Conservation (phyloP, 2,888 invertebrate species). For the Dugesia japonica region DNA sequence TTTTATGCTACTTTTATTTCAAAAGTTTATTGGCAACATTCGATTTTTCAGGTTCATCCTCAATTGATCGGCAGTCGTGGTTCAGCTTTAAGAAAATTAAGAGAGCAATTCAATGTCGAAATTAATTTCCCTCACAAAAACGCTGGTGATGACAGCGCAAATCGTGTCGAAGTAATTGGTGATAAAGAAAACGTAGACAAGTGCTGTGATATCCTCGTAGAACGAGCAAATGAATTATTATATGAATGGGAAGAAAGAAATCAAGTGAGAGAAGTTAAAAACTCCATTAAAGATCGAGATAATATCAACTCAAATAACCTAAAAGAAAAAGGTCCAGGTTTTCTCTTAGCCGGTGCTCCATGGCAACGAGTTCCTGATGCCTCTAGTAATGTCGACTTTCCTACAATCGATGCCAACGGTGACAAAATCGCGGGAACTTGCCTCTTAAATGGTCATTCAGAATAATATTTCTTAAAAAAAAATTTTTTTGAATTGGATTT, state of each 20-base stretch:
- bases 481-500: no score
- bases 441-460: slow-evolving; percentile 2
- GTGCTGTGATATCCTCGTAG: slow-evolving; percentile 5
- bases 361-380: slow-evolving; percentile 38
- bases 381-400: slow-evolving; percentile 26
- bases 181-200: slow-evolving; percentile 14
- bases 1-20: not conserved
- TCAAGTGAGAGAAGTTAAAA: not conserved
- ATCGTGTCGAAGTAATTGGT: slow-evolving; percentile 20
- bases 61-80: slow-evolving; percentile 24
- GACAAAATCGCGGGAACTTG: slow-evolving; percentile 1
- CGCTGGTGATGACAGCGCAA: not conserved
- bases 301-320: not conserved
- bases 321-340: slow-evolving; percentile 38
- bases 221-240: slow-evolving; percentile 26
- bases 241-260: slow-evolving; percentile 12
- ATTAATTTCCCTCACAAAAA: slow-evolving; percentile 26
- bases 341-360: slow-evolving; percentile 45
- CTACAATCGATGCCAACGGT: slow-evolving; percentile 21
- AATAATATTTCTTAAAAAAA: not conserved
- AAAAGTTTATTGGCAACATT: no score
- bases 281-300: not conserved
- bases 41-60: slow-evolving; percentile 27
- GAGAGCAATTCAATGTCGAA: slow-evolving; percentile 11
- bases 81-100: slow-evolving; percentile 4